These are phyloP conservation scores for Calephelis nemesis DNA, from an alignment of 1,140 invertebrate genomes.

Conservation along the genomic window DNA sequence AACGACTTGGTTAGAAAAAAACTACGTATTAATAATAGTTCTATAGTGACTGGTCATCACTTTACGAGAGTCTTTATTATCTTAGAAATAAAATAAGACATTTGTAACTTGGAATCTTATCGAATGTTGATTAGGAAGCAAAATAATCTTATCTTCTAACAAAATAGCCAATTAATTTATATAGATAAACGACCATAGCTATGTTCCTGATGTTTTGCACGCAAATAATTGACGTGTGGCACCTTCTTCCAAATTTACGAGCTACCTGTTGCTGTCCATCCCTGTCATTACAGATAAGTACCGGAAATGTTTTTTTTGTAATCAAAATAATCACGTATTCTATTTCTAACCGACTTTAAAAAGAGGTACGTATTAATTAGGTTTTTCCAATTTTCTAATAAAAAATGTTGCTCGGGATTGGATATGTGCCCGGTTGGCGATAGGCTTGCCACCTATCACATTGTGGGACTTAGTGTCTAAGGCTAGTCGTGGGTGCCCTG, in stretches of 20 bases:
- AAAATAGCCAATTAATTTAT: background rate
- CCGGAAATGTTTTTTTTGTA: background rate
- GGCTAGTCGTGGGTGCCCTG: no score
- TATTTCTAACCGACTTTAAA: no score
- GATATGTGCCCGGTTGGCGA: no score
- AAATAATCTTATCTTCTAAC: background rate
- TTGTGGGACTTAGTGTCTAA: no score
- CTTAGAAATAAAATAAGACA: slow-evolving; percentile 18
- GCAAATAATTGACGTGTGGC: slow-evolving; percentile 5
- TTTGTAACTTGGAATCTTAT: slow-evolving; percentile 8
- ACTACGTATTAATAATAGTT: slow-evolving; percentile 75
- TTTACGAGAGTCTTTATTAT: slow-evolving; percentile 48
- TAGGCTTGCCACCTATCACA: no score
- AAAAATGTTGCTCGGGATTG: no score
- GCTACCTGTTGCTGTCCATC: background rate
- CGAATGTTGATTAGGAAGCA: background rate
- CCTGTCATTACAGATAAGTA: background rate
- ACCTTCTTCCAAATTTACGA: slow-evolving; percentile 9
- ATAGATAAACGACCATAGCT: background rate
- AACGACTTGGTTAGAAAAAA: slow-evolving; percentile 64
- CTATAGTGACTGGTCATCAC: slow-evolving; percentile 59
- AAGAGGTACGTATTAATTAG: no score
- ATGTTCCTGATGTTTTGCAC: background rate
- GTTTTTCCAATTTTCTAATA: no score
- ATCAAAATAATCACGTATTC: no score